Percentiles rank a stretch among this genome's conserved stretches.
Conservation (phyloP, 2,888 invertebrate genomes). For the Catonia carolina region DNA sequence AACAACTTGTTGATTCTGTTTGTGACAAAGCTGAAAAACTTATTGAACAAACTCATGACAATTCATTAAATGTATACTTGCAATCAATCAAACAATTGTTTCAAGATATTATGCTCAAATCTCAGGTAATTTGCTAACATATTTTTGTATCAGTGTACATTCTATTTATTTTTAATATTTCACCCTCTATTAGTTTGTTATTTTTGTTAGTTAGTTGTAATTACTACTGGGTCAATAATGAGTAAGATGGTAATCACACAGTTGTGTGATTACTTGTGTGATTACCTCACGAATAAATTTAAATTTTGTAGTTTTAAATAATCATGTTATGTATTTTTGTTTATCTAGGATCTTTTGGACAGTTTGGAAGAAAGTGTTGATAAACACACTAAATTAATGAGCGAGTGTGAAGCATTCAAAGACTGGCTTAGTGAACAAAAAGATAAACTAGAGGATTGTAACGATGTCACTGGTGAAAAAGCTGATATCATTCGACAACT, state of each 20-base stretch:
- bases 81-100: slow-evolving; percentile 85
- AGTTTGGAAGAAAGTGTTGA: slow-evolving; percentile 81
- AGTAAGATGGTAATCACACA: no score
- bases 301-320: no score
- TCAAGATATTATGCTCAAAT: slow-evolving; percentile 79
- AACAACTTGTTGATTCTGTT: slow-evolving; percentile 79
- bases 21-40: slow-evolving; percentile 88
- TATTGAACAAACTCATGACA: slow-evolving; percentile 85
- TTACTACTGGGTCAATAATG: no score
- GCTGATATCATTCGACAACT: slow-evolving; percentile 69
- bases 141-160: background rate
- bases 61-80: slow-evolving; percentile 75
- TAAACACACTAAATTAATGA: slow-evolving; percentile 74
- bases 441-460: slow-evolving; percentile 71
- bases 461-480: slow-evolving; percentile 79
- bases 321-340: no score
- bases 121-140: slow-evolving; percentile 46
- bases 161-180: background rate
- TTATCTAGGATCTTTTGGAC: slow-evolving; percentile 58
- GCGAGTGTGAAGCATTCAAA: slow-evolving; percentile 65
- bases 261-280: no score
- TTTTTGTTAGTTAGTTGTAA: no score
- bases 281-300: no score
- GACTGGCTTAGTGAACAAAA: slow-evolving; percentile 76
- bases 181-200: background rate